These are phyloP conservation scores for Anagyrus pseudococci DNA, from an alignment of 2,888 invertebrate species.

Conservation along the genomic window DNA sequence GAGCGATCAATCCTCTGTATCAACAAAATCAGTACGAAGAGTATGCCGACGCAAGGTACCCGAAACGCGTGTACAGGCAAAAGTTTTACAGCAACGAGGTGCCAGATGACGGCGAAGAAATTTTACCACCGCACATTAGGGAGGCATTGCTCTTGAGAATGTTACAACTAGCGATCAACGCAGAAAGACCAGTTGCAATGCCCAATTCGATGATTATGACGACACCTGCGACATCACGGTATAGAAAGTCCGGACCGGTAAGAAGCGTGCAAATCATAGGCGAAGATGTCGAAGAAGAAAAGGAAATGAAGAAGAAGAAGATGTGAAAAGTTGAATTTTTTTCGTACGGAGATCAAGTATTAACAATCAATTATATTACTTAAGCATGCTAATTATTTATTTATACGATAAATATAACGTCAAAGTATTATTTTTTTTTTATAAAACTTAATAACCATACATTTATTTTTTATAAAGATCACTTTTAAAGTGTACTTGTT, in stretches of 20 bases:
- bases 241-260: conserved; percentile 66
- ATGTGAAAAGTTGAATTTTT: conserved; percentile 15
- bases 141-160: conserved; percentile 76
- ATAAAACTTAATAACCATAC: too few relatives aligned
- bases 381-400: conserved; percentile 35
- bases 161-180: conserved; percentile 76
- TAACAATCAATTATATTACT: too few relatives aligned
- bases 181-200: conserved; percentile 60
- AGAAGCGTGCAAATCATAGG: conserved; percentile 77
- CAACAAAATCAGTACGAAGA: conserved; percentile 54
- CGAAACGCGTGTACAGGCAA: conserved; percentile 56
- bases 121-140: conserved; percentile 73
- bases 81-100: conserved; percentile 54
- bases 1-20: conserved; percentile 49
- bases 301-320: conserved; percentile 50
- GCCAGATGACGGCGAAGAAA: conserved; percentile 66
- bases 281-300: conserved; percentile 65
- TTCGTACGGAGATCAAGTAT: background rate
- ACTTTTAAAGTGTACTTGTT: too few relatives aligned
- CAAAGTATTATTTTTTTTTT: conserved; percentile 24
- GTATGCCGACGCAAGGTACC: conserved; percentile 52
- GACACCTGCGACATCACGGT: conserved; percentile 56
- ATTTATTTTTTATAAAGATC: too few relatives aligned
- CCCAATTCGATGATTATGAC: conserved; percentile 60
- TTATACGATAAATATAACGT: conserved; percentile 13